phyloP scores from a whole-genome alignment of 2,888 invertebrate species.

The Galerucella calmariensis region DNA sequence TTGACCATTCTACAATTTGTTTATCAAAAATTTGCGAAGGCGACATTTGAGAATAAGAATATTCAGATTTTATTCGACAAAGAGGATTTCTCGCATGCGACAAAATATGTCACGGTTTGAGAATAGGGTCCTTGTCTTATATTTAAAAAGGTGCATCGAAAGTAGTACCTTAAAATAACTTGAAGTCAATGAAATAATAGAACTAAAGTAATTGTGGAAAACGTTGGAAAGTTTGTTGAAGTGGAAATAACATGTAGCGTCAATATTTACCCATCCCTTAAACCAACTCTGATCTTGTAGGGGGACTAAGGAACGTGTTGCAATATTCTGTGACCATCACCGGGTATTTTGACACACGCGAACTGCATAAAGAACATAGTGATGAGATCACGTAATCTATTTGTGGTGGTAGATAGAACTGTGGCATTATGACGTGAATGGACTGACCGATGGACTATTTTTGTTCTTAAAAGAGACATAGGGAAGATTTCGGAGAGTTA shows the following conservation, averaged over 20 bases:
- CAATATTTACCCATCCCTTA: background rate
- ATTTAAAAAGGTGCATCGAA: too few species aligned
- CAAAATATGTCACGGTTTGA: too few species aligned
- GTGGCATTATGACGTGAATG: slow-evolving; percentile 26
- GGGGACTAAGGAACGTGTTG: slow-evolving; percentile 57
- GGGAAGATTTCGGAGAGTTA: background rate
- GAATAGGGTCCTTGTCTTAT: too few species aligned
- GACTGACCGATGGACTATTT: slow-evolving; percentile 29
- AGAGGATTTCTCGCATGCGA: too few species aligned
- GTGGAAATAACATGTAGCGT: background rate
- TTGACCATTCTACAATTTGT: too few species aligned
- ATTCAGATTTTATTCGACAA: too few species aligned
- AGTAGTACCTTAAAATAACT: too few species aligned
- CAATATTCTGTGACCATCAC: slow-evolving; percentile 31
- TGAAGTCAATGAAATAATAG: too few species aligned
- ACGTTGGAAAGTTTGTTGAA: background rate
- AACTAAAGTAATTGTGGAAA: background rate
- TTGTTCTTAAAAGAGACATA: slow-evolving; percentile 2
- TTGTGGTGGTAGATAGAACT: slow-evolving; percentile 56
- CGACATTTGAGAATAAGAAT: too few species aligned
- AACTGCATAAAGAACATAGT: slow-evolving; percentile 47
- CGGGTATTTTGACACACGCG: slow-evolving; percentile 24
- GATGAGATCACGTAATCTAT: slow-evolving; percentile 66
- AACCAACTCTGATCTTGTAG: background rate
- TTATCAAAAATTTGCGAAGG: too few species aligned